A percentile compares a stretch with the other conserved stretches of the same genome.
phyloP scores from a whole-genome alignment of 2,797 vertebrate species.

The Sebastes taczanowskii region DNA sequence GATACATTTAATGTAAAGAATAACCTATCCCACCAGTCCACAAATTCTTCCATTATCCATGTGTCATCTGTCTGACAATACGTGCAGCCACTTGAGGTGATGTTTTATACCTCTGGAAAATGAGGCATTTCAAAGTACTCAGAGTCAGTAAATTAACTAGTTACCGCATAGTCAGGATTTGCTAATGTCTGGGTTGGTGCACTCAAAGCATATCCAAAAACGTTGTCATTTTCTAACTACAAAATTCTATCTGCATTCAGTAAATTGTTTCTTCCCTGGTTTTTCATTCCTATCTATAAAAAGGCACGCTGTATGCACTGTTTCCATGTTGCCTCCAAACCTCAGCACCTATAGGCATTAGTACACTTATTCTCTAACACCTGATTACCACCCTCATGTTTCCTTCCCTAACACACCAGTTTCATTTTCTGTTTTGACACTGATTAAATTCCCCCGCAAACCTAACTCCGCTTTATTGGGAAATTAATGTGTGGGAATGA shows the following conservation, averaged over 20 bases:
- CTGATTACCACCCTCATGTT: slow-evolving; percentile 40
- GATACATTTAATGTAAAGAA: neutral
- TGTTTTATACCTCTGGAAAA: neutral
- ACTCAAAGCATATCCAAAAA: neutral
- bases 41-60: too few relatives aligned
- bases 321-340: neutral
- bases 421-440: slow-evolving; percentile 60
- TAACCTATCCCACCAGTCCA: neutral
- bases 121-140: neutral
- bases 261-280: neutral
- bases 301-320: neutral
- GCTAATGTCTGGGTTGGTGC: neutral
- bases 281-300: neutral
- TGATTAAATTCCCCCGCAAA: slow-evolving; percentile 55
- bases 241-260: neutral
- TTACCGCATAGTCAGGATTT: neutral
- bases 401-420: neutral
- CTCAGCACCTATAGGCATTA: neutral
- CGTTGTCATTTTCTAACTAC: neutral
- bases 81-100: neutral
- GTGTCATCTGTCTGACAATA: too few relatives aligned
- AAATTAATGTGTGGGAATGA: slow-evolving; percentile 69
- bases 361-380: slow-evolving; percentile 10
- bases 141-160: neutral
- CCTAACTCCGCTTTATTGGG: slow-evolving; percentile 64